Evolutionary conservation across 2,113 vertebrate genomes (phyloP).

Genomic region (Merops nubicus): DNA sequence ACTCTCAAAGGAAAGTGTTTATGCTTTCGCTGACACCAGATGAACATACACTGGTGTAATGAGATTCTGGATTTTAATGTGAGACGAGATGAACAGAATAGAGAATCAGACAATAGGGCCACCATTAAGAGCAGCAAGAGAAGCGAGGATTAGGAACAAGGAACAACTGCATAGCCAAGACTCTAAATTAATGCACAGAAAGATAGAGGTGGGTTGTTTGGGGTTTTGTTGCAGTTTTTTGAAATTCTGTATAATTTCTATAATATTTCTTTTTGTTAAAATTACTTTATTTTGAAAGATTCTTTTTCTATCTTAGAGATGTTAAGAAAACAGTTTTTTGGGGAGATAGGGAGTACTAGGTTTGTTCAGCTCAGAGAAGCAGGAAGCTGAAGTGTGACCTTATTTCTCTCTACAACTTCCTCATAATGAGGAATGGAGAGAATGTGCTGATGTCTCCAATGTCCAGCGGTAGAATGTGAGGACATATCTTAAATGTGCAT

Average conservation of each 20-base stretch:
- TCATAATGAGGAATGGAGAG: not conserved
- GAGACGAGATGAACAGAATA: not conserved
- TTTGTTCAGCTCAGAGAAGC: not conserved
- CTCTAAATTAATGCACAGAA: not conserved
- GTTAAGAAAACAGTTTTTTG: not conserved
- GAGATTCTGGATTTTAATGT: not conserved
- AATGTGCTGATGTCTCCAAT: not conserved
- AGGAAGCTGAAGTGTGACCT: not conserved
- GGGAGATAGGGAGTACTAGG: not conserved
- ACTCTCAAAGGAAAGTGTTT: not conserved
- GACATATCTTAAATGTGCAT: not conserved
- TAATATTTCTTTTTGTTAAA: not conserved
- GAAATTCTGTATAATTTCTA: not conserved
- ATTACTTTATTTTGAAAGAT: not conserved
- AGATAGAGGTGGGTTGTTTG: not conserved
- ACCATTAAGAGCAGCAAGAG: not conserved
- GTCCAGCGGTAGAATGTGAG: not conserved
- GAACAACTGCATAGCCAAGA: not conserved
- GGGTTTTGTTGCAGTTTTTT: not conserved
- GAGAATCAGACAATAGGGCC: not conserved
- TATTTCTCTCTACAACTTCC: not conserved
- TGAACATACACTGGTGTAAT: not conserved
- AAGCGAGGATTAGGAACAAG: not conserved
- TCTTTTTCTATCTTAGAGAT: not conserved
- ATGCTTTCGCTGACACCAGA: not conserved